Base-by-base conservation (phyloP, 2,113 vertebrate species). In the Anas platyrhynchos region DNA sequence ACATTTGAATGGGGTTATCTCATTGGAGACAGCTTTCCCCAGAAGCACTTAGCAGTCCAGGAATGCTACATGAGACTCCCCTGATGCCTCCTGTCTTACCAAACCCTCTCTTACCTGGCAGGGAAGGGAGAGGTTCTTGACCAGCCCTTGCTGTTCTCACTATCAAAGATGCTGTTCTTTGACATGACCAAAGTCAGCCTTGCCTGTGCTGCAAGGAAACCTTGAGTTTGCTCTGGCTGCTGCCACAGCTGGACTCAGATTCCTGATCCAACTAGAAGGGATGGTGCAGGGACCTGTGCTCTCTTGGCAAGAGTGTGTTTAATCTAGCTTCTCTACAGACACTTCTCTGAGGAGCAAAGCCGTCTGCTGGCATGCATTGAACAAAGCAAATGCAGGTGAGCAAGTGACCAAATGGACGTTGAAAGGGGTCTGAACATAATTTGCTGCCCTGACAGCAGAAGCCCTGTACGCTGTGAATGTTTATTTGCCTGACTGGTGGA, bases 391-490 rank as follows among this genome's bases (percentile, higher is more conserved):
- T 46, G 54, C 8, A 71, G 44, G 41, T 83, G 59, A 16, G 14
- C 81, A 58, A 83, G 38, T 27, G 68, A 59, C 27, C 46, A 81
- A 54, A 59, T 43, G 54, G 25, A 14, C 31, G 63, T 83, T 41
- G n/a, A 55, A 71, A 83, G 31, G 52, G 41, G 21, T 48, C 46
- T 69, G 13, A 73, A 31, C 4, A 20, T 67, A 16, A 48, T 50
- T 25, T 36, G 26, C 62, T 79, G 72, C 38, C 12, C 59, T 21
- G 29, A 84, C 85, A 71, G 62, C 75, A 79, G 75, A 56, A 48
- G 59, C 11, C 36, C 25, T 41, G 0, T 50, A 4, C 22, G 13
- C 80, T 86, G 0, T 50, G 31, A 3, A 1, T 62, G 22, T 84
- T 90, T 83, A 43, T 74, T 90, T 81, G 31, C 16, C 38, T 15